These are phyloP conservation scores for Linyphia triangularis DNA, from an alignment of 2,888 invertebrate species.

Conservation along the genomic window DNA sequence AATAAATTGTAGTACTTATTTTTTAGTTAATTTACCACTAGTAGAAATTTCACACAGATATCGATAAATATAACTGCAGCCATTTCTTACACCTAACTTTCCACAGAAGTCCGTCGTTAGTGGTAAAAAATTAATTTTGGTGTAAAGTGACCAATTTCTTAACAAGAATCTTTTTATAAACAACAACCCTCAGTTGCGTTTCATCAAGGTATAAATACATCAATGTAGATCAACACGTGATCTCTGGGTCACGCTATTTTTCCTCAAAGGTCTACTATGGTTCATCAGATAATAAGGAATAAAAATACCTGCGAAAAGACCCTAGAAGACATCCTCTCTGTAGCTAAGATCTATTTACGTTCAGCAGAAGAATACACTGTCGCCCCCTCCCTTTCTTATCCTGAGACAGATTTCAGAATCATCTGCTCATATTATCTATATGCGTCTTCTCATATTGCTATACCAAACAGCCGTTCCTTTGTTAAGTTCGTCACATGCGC, in stretches of 20 bases:
- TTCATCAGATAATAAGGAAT: neutral
- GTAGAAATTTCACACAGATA: too few species aligned
- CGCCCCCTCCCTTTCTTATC: neutral
- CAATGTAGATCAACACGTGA: conserved; percentile 17
- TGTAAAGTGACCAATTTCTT: too few species aligned
- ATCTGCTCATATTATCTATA: conserved; percentile 64
- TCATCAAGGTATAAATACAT: too few species aligned
- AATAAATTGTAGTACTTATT: too few species aligned
- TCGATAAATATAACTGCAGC: too few species aligned
- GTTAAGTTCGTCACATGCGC: conserved; percentile 14
- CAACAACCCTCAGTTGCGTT: too few species aligned
- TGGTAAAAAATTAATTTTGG: too few species aligned
- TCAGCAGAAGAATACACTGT: neutral
- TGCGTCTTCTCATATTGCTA: conserved; percentile 35
- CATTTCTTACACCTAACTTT: too few species aligned
- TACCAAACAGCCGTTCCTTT: neutral
- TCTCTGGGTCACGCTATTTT: neutral
- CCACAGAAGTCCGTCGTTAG: too few species aligned
- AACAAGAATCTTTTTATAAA: too few species aligned
- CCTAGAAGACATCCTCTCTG: neutral
- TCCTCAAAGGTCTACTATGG: neutral
- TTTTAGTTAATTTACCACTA: too few species aligned
- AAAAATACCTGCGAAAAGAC: neutral
- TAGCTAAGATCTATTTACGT: conserved; percentile 21
- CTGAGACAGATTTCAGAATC: conserved; percentile 57